These are phyloP conservation scores for Oncorhynchus clarkii DNA, from an alignment of 2,113 vertebrate genomes.

Conservation along the genomic window DNA sequence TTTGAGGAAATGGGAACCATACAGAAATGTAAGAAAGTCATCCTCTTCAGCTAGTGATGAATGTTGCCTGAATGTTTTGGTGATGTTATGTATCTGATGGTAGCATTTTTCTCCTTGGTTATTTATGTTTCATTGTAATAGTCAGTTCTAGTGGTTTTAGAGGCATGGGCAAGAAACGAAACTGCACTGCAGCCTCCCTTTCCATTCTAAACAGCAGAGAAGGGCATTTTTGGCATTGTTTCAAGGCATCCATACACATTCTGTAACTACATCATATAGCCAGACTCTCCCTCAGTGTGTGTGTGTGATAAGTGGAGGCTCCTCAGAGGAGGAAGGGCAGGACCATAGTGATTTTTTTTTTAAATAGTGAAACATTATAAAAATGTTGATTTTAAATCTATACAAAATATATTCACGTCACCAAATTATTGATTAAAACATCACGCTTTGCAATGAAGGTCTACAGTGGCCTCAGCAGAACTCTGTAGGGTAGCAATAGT, in stretches of 20 bases:
- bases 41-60: background rate
- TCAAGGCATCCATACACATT: constrained; percentile 5
- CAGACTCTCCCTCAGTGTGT: too few species aligned
- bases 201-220: constrained; percentile 30
- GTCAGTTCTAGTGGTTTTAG: background rate
- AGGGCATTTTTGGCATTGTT: constrained; percentile 36
- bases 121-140: background rate
- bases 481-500: too few species aligned
- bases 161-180: background rate
- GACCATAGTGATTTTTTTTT: too few species aligned
- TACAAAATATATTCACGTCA: too few species aligned
- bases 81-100: background rate
- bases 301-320: too few species aligned
- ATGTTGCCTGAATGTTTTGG: background rate
- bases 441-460: too few species aligned
- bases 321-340: too few species aligned
- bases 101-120: constrained; percentile 1
- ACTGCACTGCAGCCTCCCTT: constrained; percentile 23
- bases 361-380: too few species aligned
- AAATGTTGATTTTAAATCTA: too few species aligned
- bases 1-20: background rate
- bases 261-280: background rate
- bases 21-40: background rate
- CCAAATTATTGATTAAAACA: too few species aligned
- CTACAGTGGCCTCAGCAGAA: too few species aligned